Base-by-base conservation (phyloP, 2,888 invertebrate species). In the Sesamia inferens region DNA sequence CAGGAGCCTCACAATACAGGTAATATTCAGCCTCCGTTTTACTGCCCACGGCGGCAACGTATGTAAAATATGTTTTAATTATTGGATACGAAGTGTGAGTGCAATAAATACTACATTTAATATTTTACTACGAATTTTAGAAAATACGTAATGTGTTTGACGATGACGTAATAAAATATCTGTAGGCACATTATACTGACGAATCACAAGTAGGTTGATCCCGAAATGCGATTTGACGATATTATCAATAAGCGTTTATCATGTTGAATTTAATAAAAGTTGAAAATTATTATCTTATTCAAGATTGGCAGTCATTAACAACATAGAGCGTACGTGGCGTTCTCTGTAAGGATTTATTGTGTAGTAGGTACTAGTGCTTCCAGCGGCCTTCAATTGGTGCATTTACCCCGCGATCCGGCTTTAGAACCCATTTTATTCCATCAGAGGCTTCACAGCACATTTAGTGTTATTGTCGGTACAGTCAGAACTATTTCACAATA, bases 51-150 rank as follows among this genome's bases (percentile, higher is more conserved):
- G 88, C 87, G 75, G 83, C 84, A 84, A 88, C 87, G 88, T 83
- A 3, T 31, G 31, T 88, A 90, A 82, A 83, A 85, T 83, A 85
- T 89, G 88, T 91, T 91, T 91, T 93, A 93, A 93, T 92, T 91
- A 90, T 89, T 88, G 86, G 86, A 84, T 85, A 78, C 85, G 87
- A 90, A 89, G 91, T 90, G 91, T 89, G 82, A 90, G 87, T 85
- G 88, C 82, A 83, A 90, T 92, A 91, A 91, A 91, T 90, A 88
- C 82, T 85, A 79, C 69, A 39, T 39, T 39, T 31, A 31, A 31
- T 31, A 31, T 31, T 31, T 31, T 31, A 31, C 31, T 31, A 31
- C 55, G 51, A 74, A 74, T 67, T 62, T 58, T 48, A 63, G 61
- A 69, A 66, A 74, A 39, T 14, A 71, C 22, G 47, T 62, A 55